Base-by-base conservation (phyloP, 2,113 vertebrate genomes). In the Alligator sinensis region DNA sequence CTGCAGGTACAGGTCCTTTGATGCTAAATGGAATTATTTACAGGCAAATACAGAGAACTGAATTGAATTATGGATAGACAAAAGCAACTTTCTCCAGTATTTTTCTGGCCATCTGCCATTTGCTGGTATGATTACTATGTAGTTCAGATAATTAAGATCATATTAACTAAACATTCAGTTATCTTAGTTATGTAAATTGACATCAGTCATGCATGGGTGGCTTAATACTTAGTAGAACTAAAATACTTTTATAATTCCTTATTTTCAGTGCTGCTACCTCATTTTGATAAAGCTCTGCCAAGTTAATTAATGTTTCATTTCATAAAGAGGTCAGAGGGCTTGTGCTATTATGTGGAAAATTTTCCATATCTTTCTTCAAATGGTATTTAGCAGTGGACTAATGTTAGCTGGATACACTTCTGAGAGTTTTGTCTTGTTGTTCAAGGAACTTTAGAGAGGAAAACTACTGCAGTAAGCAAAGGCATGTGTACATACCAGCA, bases 101-200 rank as follows among this genome's bases (percentile, higher is more conserved):
- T 92, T 72, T 89, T 54, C 68, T 28, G 19, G 22, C 14, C 0
- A 22, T 7, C 84, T 88, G 76, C 58, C 5, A 60, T 22, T 74
- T 77, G 47, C 3, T 84, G 55, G 6, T 55, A 6, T 79, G 5
- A 14, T 19, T 54, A 27, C 1, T 38, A 3, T 25, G 24, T 7
- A 58, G 18, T 74, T 90, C 24, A 84, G 4, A 7, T 84, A 80
- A 90, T 22, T 90, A 91, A 91, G 92, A 88, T 82, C 54, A 63
- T 9, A 28, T 47, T 21, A 7, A 28, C 24, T 86, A 74, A 81
- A 75, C 59, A 2, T 88, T 81, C 68, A 88, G 19, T 22, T 84
- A 62, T 60, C 21, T 61, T 1, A 1, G 2, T 1, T 47, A 30
- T 66, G 12, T 72, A 91, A 92, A 88, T 60, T 82, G 3, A 1